Percentiles rank a stretch among this genome's conserved stretches.
Conservation (phyloP, 1,140 invertebrate species). For the Marisa cornuarietis region DNA sequence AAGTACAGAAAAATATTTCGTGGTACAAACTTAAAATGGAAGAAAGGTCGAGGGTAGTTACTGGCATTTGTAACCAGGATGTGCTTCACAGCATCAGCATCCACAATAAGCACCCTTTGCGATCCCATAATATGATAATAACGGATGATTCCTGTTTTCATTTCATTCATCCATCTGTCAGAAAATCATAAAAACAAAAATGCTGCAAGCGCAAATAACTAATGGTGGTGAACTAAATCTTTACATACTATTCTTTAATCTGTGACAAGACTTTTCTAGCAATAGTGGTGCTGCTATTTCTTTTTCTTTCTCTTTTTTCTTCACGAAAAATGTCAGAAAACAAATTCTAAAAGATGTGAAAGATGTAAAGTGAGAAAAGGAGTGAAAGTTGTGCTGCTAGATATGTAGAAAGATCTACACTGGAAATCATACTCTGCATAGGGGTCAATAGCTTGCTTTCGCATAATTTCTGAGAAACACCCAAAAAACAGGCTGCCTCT, state of each 20-base stretch:
- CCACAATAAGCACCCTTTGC: conserved; percentile 45
- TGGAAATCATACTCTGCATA: conserved; percentile 8
- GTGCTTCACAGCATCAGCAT: conserved; percentile 45
- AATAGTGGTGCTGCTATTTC: too few relatives aligned
- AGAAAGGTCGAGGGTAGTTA: conserved; percentile 36
- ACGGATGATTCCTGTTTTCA: conserved; percentile 39
- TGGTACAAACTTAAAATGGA: conserved; percentile 13
- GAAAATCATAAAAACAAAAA: neutral
- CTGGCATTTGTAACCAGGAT: conserved; percentile 45
- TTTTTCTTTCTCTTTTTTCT: too few relatives aligned
- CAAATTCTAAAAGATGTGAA: too few relatives aligned
- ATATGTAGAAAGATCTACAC: too few relatives aligned
- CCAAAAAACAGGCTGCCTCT: conserved; percentile 3
- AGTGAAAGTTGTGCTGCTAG: too few relatives aligned
- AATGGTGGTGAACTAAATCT: neutral
- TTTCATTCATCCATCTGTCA: conserved; percentile 41
- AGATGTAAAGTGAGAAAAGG: neutral
- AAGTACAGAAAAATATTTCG: neutral
- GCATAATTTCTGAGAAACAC: conserved; percentile 17
- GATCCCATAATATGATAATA: conserved; percentile 46
- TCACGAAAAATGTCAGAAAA: too few relatives aligned
- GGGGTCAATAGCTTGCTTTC: conserved; percentile 7
- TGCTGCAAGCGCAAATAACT: too few relatives aligned
- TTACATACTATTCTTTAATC: too few relatives aligned
- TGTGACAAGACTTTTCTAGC: too few relatives aligned